Evolutionary conservation across 2,113 vertebrate species (phyloP), one percentile per base, ranked within the genome.

Genomic region (Centropus bengalensis): DNA sequence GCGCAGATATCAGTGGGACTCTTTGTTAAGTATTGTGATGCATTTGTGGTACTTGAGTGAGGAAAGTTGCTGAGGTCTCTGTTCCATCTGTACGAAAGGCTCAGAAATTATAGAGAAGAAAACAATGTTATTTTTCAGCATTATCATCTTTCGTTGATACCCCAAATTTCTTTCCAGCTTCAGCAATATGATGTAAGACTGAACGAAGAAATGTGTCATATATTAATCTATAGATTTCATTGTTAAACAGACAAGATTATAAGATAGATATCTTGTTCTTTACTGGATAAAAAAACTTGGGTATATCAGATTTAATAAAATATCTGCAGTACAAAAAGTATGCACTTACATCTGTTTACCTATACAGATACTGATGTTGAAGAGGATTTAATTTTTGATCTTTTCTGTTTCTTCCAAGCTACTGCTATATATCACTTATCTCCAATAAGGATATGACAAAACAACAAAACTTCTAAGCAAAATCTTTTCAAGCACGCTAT

Each of bases 91-190:
- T 62, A 16, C 20, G 8, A 23, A 92, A 58, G 28, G 16, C 28
- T 84, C 33, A 44, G 47, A 74, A 56, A 75, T 67, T 77, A n/a
- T 13, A 66, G 8, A 74, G 42, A 49, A 70, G 20, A 52, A 64
- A 83, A 60, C 33, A 87, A 73, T 19, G 3, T 30, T 40, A 20
- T 64, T 84, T 84, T 86, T 60, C 19, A 23, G 9, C 12, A 23
- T 70, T 64, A 24, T 33, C 19, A 55, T 59, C 5, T 76, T 24
- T 60, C 22, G 13, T n/a, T 68, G 12, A 23, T 73, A 30, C 7
- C 8, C 8, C 91, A 82, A 89, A 91, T 91, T 82, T 93, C 32
- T 81, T 94, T 94, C 64, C 71, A 82, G 58, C 93, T 95, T 97
- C 82, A 91, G 84, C 63, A 91, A 73, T 95, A 36, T 77, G 81